These are phyloP conservation scores for Clytia hemisphaerica DNA, from an alignment of 30 jellyfish, hydroid and myxozoan species.

Conservation along the genomic window DNA sequence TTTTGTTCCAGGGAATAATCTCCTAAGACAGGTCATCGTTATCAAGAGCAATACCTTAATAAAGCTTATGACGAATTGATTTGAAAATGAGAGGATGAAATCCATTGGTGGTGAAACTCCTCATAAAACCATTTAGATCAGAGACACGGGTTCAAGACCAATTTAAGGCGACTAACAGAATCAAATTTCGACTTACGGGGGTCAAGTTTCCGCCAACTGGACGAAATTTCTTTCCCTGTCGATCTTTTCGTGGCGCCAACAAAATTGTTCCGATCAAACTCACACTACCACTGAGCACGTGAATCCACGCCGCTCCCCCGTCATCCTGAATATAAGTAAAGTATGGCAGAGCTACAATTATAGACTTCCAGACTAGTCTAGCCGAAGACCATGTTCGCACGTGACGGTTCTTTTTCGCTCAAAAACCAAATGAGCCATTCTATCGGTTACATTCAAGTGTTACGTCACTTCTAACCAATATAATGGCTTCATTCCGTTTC, in stretches of 20 bases:
- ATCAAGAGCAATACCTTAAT: too few relatives aligned
- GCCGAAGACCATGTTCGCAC: too few relatives aligned
- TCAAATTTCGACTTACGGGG: constrained; percentile 42
- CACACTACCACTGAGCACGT: constrained; percentile 73
- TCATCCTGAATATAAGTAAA: constrained; percentile 38
- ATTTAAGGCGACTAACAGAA: not conserved
- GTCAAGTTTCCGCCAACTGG: constrained; percentile 70
- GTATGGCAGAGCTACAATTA: not conserved
- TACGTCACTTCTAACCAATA: too few relatives aligned
- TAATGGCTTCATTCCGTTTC: too few relatives aligned
- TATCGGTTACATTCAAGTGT: too few relatives aligned
- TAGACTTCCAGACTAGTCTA: too few relatives aligned
- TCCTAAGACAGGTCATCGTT: too few relatives aligned
- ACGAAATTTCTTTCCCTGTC: constrained; percentile 22
- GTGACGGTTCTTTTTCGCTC: too few relatives aligned
- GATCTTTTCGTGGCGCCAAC: constrained; percentile 49
- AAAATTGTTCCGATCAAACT: constrained; percentile 75
- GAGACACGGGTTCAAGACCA: not conserved
- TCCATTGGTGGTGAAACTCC: too few relatives aligned
- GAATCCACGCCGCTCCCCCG: constrained; percentile 78
- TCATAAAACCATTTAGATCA: not conserved
- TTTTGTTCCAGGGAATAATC: too few relatives aligned
- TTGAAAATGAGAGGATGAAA: too few relatives aligned
- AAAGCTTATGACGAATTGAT: too few relatives aligned
- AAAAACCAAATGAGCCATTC: not conserved